These are phyloP conservation scores for Phthorimaea operculella DNA, from an alignment of 1,140 invertebrate genomes.

Conservation along the genomic window DNA sequence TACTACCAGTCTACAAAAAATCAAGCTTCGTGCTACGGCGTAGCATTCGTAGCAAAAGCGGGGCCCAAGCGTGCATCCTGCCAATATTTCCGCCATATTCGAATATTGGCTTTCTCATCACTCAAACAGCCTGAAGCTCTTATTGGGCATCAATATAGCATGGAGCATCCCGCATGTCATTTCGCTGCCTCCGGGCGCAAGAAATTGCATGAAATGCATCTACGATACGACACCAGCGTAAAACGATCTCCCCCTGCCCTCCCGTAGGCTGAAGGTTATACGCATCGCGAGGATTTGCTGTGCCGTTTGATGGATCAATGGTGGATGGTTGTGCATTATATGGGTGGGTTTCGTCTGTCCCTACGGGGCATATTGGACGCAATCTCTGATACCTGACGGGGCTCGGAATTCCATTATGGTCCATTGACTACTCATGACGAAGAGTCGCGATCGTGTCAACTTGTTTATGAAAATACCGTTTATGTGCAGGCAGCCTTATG, in stretches of 20 bases:
- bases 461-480: slow-evolving; percentile 21
- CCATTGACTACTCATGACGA: slow-evolving; percentile 44
- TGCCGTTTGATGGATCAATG: slow-evolving; percentile 20
- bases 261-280: slow-evolving; percentile 4
- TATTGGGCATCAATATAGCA: slow-evolving; percentile 45
- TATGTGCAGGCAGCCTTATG: neutral
- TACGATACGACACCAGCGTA: slow-evolving; percentile 27
- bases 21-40: too few species aligned
- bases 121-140: slow-evolving; percentile 5
- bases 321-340: slow-evolving; percentile 24
- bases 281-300: slow-evolving; percentile 3
- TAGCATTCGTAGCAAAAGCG: too few species aligned
- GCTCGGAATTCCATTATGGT: slow-evolving; percentile 53
- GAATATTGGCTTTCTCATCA: too few species aligned
- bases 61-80: too few species aligned
- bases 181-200: slow-evolving; percentile 48
- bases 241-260: slow-evolving; percentile 18
- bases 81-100: too few species aligned
- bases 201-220: slow-evolving; percentile 54
- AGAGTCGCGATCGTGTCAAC: slow-evolving; percentile 21
- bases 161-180: slow-evolving; percentile 46
- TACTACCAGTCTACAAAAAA: too few species aligned
- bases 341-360: slow-evolving; percentile 33
- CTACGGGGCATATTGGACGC: slow-evolving; percentile 52
- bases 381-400: slow-evolving; percentile 56